Conservation (phyloP, 2,888 invertebrate genomes). For the Epistrophe eligans region DNA sequence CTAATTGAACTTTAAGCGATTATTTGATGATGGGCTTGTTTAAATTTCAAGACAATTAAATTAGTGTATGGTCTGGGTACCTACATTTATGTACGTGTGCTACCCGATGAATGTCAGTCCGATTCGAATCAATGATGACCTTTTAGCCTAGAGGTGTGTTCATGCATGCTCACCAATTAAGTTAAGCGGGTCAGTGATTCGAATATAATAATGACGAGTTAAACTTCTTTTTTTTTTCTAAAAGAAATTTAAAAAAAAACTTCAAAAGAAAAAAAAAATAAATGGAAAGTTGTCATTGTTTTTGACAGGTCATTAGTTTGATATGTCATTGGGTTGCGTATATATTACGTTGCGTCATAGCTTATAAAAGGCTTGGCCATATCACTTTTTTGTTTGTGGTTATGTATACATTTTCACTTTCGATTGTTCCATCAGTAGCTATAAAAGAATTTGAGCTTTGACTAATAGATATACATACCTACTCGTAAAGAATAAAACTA, state of each 20-base stretch:
- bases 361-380: slow-evolving; percentile 21
- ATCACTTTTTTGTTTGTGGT: background rate
- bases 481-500: background rate
- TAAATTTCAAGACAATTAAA: slow-evolving; percentile 48
- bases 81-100: no score
- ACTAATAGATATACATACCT: background rate
- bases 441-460: slow-evolving; percentile 5
- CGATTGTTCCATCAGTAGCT: slow-evolving; percentile 21
- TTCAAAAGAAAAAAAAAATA: background rate
- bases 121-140: slow-evolving; percentile 35
- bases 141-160: slow-evolving; percentile 57
- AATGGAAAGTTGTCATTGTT: slow-evolving; percentile 58
- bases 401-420: slow-evolving; percentile 21
- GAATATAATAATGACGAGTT: slow-evolving; percentile 17
- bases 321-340: slow-evolving; percentile 35
- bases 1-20: slow-evolving; percentile 72
- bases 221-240: background rate
- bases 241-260: background rate
- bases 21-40: slow-evolving; percentile 44
- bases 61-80: slow-evolving; percentile 14
- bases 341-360: slow-evolving; percentile 30
- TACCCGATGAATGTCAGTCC: no score
- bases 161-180: slow-evolving; percentile 30
- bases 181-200: slow-evolving; percentile 71
- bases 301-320: slow-evolving; percentile 48